Evolutionary conservation across 2,888 invertebrate genomes (phyloP), one percentile per base, ranked within the genome.

Genomic region (Nomada fucata): DNA sequence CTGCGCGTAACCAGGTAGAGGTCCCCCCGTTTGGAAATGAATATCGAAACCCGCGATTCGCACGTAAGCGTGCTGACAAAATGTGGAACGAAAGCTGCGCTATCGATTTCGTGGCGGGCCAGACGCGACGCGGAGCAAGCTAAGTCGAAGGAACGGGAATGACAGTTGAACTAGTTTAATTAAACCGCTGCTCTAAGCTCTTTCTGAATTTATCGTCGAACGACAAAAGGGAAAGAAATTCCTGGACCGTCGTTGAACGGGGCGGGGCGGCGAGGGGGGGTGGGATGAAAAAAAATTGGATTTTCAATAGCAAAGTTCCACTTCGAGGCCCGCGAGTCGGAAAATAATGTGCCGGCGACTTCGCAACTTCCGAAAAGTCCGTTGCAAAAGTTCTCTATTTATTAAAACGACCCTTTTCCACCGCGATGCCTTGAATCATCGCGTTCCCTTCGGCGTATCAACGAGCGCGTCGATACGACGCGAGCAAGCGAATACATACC

Each of bases 131-230:
- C 63, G 79, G 69, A 77, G 44, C 69, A 73, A 73, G 50, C 75
- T 63, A 68, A 74, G 72, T 71, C 72, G 74, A 78, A 75, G 75
- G 64, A 69, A 79, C 67, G 82, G 82, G 71, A 87, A 85, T 87
- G 85, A 84, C 81, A 86, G 87, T 78, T 84, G 84, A 86, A 84
- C 89, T 86, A 89, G 89, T 92, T 92, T 91, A 91, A 92, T 92
- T 91, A 92, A 92, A 91, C 89, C 89, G 85, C 87, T 75, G 86
- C 80, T 83, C 84, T 88, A 89, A 90, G 88, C 88, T 86, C 88
- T 82, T 77, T 76, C 23, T 84, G 84, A 89, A 88, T 90, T 89
- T 89, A 89, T 88, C 71, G 89, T 74, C 75, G 74, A 76, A 72
- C 73, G 83, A 86, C 79, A 86, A 87, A 87, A 79, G 72, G 63